Percentiles rank a stretch among this genome's conserved stretches.
These are phyloP conservation scores for Oxycera nigricornis DNA, from an alignment of 2,888 invertebrate genomes.

Conservation along the genomic window DNA sequence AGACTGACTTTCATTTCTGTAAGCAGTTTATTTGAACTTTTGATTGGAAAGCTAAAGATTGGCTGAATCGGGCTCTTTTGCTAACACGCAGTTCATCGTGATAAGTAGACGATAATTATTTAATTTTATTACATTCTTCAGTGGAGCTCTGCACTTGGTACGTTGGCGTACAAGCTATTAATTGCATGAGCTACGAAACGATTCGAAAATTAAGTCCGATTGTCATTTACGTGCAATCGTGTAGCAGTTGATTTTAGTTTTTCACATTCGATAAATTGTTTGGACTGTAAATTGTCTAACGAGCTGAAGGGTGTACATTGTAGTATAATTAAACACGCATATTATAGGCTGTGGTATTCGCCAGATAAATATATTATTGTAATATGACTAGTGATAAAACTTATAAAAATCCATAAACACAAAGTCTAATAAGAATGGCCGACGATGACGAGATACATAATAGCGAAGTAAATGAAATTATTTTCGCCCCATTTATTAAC, in stretches of 20 bases:
- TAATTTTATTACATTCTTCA: too few species aligned
- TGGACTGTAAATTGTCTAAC: not conserved
- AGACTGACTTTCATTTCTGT: not conserved
- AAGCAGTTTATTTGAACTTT: not conserved
- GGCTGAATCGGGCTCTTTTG: not conserved
- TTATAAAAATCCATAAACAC: not conserved
- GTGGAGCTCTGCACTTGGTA: too few species aligned
- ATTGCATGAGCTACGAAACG: too few species aligned
- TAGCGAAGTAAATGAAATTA: not conserved
- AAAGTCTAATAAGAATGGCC: not conserved
- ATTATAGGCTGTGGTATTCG: constrained; percentile 36
- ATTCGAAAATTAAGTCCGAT: too few species aligned
- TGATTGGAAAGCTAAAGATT: not conserved
- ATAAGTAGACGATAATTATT: too few species aligned
- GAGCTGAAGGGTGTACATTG: constrained; percentile 10
- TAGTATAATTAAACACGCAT: constrained; percentile 27
- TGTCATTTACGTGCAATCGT: not conserved
- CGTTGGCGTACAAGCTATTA: too few species aligned
- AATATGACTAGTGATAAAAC: constrained; percentile 8
- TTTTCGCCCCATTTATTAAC: not conserved
- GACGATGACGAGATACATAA: not conserved
- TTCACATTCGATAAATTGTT: not conserved
- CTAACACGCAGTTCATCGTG: not conserved
- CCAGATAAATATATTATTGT: not conserved
- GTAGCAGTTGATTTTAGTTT: not conserved